These are phyloP conservation scores for Pentamera pediparva DNA, from an alignment of 53 echinoderm and acorn worm genomes.

Conservation along the genomic window DNA sequence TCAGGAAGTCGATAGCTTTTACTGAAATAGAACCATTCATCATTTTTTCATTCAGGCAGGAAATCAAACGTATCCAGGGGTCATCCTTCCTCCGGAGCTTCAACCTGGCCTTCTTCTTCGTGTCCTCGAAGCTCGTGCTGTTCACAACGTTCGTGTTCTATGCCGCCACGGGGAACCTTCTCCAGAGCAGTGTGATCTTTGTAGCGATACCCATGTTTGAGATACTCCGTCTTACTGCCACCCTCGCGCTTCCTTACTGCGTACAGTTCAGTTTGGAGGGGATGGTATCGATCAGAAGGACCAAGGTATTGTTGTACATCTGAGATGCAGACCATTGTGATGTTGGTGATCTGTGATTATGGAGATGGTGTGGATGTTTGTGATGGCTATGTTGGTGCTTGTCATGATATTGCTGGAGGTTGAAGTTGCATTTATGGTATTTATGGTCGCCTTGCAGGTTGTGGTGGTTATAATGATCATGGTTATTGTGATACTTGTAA, in stretches of 20 bases:
- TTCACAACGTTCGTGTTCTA: conserved; percentile 63
- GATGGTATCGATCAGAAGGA: neutral
- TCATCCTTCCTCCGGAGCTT: conserved; percentile 51
- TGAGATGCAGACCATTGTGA: neutral
- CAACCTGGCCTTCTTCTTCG: conserved; percentile 58
- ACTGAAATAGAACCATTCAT: neutral
- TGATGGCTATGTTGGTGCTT: too few species aligned
- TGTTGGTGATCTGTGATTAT: too few species aligned
- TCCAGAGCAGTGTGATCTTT: conserved; percentile 57
- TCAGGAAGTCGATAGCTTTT: too few species aligned
- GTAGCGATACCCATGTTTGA: conserved; percentile 67
- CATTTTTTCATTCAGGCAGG: conserved; percentile 47
- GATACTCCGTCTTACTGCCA: conserved; percentile 36
- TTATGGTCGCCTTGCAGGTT: too few species aligned
- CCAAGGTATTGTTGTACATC: conserved; percentile 1
- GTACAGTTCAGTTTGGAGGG: neutral
- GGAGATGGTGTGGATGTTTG: too few species aligned
- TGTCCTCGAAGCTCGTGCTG: conserved; percentile 39
- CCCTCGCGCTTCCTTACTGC: conserved; percentile 54
- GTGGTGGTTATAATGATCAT: too few species aligned
- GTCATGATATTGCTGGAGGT: too few species aligned
- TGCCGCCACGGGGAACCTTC: conserved; percentile 55
- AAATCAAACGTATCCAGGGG: conserved; percentile 50
- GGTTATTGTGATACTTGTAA: too few species aligned
- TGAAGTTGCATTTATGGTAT: too few species aligned